A percentile compares a stretch with the other conserved stretches of the same genome.
These are phyloP conservation scores for Candoia aspera DNA, from an alignment of 2,113 vertebrate species.

Conservation along the genomic window DNA sequence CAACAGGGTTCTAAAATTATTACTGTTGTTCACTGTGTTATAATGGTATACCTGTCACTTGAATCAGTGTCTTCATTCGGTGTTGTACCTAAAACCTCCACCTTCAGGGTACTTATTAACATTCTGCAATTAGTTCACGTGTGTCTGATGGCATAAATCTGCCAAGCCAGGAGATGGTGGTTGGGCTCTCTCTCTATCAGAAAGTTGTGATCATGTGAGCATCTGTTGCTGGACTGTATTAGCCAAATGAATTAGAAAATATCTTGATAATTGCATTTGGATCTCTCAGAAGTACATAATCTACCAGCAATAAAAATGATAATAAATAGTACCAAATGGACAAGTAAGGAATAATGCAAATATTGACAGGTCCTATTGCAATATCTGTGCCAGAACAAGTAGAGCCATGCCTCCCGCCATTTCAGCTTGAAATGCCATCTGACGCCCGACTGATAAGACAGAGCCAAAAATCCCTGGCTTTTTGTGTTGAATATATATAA, in stretches of 20 bases:
- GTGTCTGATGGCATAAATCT: conserved; percentile 51
- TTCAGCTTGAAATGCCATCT: neutral
- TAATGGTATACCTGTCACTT: neutral
- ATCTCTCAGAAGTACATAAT: conserved; percentile 35
- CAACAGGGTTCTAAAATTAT: neutral
- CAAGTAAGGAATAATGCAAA: conserved; percentile 29
- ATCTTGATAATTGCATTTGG: conserved; percentile 49
- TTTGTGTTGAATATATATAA: neutral
- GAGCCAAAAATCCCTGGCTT: neutral
- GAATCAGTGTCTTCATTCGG: neutral
- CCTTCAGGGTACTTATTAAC: conserved; percentile 16
- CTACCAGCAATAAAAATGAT: conserved; percentile 29
- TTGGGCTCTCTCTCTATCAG: conserved; percentile 46
- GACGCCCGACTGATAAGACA: neutral
- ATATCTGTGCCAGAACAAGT: neutral
- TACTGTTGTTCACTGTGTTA: neutral
- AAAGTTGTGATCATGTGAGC: conserved; percentile 55
- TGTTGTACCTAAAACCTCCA: neutral
- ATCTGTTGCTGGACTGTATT: conserved; percentile 50
- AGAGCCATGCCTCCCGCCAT: neutral
- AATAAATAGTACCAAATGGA: conserved; percentile 44
- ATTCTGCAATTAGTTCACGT: conserved; percentile 54
- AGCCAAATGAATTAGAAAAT: conserved; percentile 39
- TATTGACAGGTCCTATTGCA: neutral
- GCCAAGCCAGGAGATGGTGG: conserved; percentile 50